phyloP scores from a whole-genome alignment of 2,113 vertebrate species.

The Gobio gobio region DNA sequence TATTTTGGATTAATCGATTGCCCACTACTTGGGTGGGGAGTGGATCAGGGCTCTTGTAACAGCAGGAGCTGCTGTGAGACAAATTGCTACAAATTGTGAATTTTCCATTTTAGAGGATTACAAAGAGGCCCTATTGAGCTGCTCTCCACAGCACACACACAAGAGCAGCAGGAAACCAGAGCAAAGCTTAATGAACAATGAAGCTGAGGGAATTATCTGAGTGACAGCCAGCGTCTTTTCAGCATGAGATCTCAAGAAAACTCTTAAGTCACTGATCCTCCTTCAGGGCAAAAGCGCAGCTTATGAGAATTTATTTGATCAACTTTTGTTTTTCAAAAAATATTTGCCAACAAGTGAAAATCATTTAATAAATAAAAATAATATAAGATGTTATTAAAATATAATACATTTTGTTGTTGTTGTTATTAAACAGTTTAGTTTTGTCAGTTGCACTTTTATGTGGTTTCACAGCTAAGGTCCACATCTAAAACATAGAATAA shows the following conservation, averaged over 20 bases:
- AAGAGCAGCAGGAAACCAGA: constrained; percentile 48
- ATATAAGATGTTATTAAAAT: neutral
- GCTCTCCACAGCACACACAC: constrained; percentile 50
- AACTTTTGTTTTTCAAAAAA: neutral
- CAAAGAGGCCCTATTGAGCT: constrained; percentile 64
- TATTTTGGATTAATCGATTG: no score
- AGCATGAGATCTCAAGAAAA: constrained; percentile 21
- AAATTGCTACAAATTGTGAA: constrained; percentile 74
- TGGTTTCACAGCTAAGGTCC: constrained; percentile 5
- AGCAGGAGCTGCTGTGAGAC: constrained; percentile 67
- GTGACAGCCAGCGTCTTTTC: constrained; percentile 46
- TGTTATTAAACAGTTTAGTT: neutral
- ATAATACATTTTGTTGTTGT: neutral
- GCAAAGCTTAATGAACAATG: constrained; percentile 52
- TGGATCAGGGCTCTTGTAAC: constrained; percentile 56
- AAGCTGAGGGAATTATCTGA: constrained; percentile 61
- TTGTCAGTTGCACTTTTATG: neutral
- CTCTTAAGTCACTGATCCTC: constrained; percentile 14
- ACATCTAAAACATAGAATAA: neutral
- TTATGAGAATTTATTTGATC: neutral
- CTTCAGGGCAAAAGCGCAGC: neutral
- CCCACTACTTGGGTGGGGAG: constrained; percentile 36
- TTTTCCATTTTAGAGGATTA: constrained; percentile 74
- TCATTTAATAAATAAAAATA: neutral
- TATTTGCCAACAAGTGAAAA: neutral